Evolutionary conservation across 2,888 invertebrate genomes (phyloP).

Genomic region (Diploptera punctata): DNA sequence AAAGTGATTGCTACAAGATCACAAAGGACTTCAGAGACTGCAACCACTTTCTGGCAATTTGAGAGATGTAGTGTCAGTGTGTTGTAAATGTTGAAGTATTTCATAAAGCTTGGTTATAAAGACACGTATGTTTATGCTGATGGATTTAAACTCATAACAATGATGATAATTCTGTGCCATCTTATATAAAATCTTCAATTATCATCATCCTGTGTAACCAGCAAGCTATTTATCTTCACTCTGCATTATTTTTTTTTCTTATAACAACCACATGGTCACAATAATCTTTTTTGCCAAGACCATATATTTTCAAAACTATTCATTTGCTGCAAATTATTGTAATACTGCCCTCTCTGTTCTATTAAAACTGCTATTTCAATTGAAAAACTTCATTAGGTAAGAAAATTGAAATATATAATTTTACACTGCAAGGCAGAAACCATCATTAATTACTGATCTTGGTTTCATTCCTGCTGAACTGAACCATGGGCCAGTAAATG

Average conservation of each 20-base stretch:
- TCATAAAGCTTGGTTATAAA: neutral
- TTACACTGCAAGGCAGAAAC: slow-evolving; percentile 4
- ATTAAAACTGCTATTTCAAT: neutral
- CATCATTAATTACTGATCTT: slow-evolving; percentile 29
- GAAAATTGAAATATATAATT: neutral
- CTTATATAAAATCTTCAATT: no score
- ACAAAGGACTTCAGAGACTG: slow-evolving; percentile 11
- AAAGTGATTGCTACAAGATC: slow-evolving; percentile 1
- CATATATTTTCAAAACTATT: neutral
- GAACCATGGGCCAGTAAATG: no score
- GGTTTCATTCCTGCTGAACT: slow-evolving; percentile 25
- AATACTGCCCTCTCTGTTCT: neutral
- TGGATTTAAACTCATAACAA: no score
- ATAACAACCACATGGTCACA: neutral
- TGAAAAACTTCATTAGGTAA: neutral
- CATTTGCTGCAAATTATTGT: neutral
- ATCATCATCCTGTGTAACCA: no score
- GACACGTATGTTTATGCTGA: no score
- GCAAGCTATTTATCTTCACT: no score
- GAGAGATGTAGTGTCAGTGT: neutral
- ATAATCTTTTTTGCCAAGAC: neutral
- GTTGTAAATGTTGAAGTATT: neutral
- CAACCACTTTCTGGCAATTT: slow-evolving; percentile 21
- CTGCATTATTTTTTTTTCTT: no score
- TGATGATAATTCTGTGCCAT: no score